A percentile compares a stretch with the other conserved stretches of the same genome.
Conservation (phyloP, 1,140 invertebrate species). For the Zaprionus ghesquierei region DNA sequence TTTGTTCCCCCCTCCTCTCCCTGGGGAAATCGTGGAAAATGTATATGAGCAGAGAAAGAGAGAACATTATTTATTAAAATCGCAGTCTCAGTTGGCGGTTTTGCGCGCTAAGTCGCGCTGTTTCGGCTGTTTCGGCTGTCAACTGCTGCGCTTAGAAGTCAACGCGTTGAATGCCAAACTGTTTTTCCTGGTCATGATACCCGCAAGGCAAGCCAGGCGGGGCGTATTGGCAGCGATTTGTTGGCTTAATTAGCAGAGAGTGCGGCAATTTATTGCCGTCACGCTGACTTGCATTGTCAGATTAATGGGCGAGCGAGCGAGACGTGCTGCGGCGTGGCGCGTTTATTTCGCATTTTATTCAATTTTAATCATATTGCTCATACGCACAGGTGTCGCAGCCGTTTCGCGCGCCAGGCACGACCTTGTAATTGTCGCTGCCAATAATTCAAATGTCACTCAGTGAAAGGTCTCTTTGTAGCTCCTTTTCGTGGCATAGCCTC, state of each 20-base stretch:
- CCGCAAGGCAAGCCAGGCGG: too few species aligned
- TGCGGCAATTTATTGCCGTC: conserved; percentile 11
- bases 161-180: background rate
- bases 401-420: background rate
- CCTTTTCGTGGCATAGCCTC: background rate
- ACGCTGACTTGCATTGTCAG: conserved; percentile 5
- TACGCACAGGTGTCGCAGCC: conserved; percentile 43
- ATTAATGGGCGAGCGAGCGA: background rate
- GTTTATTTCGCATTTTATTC: background rate
- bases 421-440: conserved; percentile 42
- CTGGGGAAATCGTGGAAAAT: background rate
- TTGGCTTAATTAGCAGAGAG: conserved; percentile 7
- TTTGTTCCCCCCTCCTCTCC: background rate
- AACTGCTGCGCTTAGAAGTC: background rate
- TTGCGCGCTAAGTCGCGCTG: background rate
- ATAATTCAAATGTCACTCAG: conserved; percentile 59
- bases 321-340: background rate
- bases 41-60: background rate
- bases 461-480: conserved; percentile 16
- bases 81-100: background rate
- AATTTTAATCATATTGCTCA: conserved; percentile 39
- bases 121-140: background rate
- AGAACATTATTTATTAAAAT: conserved; percentile 4
- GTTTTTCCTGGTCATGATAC: background rate
- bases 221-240: background rate